Conservation (phyloP, 1,140 invertebrate species). For the Heliconius himera region DNA sequence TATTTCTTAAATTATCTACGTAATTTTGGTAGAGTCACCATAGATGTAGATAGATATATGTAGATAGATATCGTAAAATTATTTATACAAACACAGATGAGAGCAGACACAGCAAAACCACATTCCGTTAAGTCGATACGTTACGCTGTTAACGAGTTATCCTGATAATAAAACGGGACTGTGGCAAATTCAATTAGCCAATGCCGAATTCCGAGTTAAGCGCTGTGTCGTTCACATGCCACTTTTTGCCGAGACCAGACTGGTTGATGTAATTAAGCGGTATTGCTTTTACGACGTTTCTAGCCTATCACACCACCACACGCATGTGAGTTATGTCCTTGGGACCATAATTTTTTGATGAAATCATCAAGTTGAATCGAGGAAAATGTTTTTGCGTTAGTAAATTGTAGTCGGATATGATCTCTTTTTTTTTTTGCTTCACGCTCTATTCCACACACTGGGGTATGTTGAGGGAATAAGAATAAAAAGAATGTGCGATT, state of each 20-base stretch:
- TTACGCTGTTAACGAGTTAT: constrained; percentile 21
- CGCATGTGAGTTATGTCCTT: neutral
- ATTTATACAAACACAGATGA: constrained; percentile 7
- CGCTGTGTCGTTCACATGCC: neutral
- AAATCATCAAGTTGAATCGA: neutral
- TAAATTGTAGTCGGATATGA: neutral
- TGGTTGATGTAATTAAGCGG: constrained; percentile 24
- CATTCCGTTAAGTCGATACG: constrained; percentile 14
- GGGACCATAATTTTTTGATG: neutral
- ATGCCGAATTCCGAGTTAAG: constrained; percentile 15
- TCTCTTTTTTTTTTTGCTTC: too few relatives aligned
- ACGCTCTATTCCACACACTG: too few relatives aligned
- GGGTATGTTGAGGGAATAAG: too few relatives aligned
- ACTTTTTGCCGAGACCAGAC: constrained; percentile 16
- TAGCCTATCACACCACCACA: constrained; percentile 2
- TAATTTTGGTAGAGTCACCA: neutral
- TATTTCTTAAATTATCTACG: neutral
- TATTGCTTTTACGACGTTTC: constrained; percentile 21
- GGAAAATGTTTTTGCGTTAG: neutral
- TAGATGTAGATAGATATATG: neutral
- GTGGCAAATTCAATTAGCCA: constrained; percentile 27
- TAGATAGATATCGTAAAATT: neutral
- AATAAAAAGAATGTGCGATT: too few relatives aligned
- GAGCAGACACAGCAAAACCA: constrained; percentile 23
- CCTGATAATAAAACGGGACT: constrained; percentile 27